These are phyloP conservation scores for Drosophila watanabei DNA, from an alignment of 1,140 invertebrate species.

Conservation along the genomic window DNA sequence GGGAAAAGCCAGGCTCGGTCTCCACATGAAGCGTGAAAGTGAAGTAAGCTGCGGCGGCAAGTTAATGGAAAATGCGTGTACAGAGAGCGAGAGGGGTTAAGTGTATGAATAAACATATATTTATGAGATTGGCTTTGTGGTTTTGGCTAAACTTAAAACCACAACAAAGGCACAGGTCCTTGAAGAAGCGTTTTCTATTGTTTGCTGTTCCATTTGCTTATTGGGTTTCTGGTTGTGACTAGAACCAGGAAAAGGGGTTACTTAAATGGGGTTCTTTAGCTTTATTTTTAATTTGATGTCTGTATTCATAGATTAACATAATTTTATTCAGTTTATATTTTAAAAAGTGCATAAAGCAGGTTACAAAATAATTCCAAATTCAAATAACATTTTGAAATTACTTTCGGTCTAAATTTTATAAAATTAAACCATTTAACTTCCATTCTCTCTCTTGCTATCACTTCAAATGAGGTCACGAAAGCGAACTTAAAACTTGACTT, in stretches of 20 bases:
- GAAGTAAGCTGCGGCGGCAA: constrained; percentile 25
- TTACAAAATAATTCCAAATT: background rate
- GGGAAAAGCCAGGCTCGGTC: constrained; percentile 1
- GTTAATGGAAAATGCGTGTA: constrained; percentile 49
- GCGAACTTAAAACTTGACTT: background rate
- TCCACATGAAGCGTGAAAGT: constrained; percentile 58
- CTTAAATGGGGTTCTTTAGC: background rate
- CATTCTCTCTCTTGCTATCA: background rate
- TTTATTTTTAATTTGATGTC: background rate
- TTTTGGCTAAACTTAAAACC: constrained; percentile 1
- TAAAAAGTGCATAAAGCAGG: background rate
- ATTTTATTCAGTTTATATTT: background rate
- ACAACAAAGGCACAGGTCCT: constrained; percentile 21
- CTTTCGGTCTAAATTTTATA: background rate
- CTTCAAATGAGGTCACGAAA: background rate
- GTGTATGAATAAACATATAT: constrained; percentile 22
- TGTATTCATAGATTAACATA: background rate
- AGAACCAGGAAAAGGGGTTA: too few relatives aligned
- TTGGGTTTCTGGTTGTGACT: background rate
- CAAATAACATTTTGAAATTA: background rate
- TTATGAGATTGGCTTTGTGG: constrained; percentile 31
- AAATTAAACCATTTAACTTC: background rate
- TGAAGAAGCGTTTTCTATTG: constrained; percentile 2
- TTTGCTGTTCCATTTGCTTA: constrained; percentile 14
- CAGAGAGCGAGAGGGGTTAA: constrained; percentile 2